phyloP scores from a whole-genome alignment of 2,113 vertebrate species.

The Notarius quadriscutis region DNA sequence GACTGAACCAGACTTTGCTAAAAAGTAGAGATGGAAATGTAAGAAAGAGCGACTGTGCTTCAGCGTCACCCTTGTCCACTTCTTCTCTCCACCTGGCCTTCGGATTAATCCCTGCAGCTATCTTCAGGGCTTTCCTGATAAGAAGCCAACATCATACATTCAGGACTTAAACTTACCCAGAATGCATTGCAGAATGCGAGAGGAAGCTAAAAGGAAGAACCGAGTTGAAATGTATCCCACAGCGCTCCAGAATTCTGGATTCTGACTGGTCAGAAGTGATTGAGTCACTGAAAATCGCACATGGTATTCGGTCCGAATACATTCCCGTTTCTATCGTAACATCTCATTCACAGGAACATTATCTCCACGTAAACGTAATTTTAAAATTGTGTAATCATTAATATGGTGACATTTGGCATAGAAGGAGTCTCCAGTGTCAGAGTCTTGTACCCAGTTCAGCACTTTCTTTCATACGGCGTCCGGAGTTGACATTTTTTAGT shows the following conservation, averaged over 20 bases:
- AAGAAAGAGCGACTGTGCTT: not conserved
- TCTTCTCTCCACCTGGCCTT: not conserved
- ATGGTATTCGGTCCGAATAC: not conserved
- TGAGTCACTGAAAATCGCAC: not conserved
- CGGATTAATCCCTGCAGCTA: not conserved
- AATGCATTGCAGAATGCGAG: not conserved
- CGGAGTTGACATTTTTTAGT: not conserved
- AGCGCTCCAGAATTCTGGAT: too few species aligned
- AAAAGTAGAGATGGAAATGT: not conserved
- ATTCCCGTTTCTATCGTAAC: not conserved
- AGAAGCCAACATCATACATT: not conserved
- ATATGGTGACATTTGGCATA: not conserved
- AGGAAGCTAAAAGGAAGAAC: not conserved
- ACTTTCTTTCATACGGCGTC: not conserved
- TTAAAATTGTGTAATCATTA: not conserved
- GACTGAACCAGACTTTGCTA: conserved; percentile 44
- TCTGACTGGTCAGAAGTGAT: not conserved
- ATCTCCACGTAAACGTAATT: not conserved
- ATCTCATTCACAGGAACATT: not conserved
- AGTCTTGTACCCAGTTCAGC: not conserved
- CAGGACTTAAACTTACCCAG: not conserved
- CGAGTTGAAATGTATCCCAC: not conserved
- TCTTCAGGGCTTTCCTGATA: not conserved
- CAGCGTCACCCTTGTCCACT: not conserved
- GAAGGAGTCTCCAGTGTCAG: not conserved